Percentiles rank a stretch among this genome's conserved stretches.
Evolutionary conservation across 2,797 vertebrate species (phyloP).

Genomic region (Poeciliopsis presidionis): DNA sequence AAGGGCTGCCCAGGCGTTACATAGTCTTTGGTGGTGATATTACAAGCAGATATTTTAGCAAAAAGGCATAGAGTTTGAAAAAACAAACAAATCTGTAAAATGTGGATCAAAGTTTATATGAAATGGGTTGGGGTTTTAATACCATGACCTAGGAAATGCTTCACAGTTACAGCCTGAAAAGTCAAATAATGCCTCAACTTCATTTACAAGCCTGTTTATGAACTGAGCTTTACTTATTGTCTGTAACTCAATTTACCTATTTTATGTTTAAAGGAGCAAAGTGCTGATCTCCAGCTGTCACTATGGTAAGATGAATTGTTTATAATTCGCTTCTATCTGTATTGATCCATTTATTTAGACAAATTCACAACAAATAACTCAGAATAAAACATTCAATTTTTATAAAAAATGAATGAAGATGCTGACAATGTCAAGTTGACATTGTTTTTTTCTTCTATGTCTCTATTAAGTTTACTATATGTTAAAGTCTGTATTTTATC

Average conservation of each 20-base stretch:
- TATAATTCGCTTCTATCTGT: not conserved
- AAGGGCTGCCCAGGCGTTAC: not conserved
- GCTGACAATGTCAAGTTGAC: not conserved
- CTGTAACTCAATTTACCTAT: not conserved
- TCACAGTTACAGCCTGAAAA: not conserved
- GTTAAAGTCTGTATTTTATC: not conserved
- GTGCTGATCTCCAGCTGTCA: conserved; percentile 18
- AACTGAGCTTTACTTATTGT: not conserved
- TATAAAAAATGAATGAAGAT: not conserved
- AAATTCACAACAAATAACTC: fast-evolving
- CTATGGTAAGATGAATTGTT: conserved; percentile 56
- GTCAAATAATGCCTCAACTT: not conserved
- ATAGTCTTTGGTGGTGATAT: not conserved
- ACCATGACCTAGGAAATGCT: not conserved
- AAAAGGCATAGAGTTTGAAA: not conserved
- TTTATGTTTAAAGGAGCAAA: not conserved
- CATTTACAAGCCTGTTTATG: not conserved
- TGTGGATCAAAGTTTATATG: not conserved
- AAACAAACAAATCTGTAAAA: not conserved
- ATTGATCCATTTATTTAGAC: not conserved
- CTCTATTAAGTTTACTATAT: not conserved
- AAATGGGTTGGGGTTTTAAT: not conserved
- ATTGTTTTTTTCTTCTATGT: not conserved
- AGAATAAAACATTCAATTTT: not conserved
- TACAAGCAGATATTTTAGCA: not conserved